phyloP scores from a whole-genome alignment of 2,888 invertebrate genomes.

The Esperia sulphurella region DNA sequence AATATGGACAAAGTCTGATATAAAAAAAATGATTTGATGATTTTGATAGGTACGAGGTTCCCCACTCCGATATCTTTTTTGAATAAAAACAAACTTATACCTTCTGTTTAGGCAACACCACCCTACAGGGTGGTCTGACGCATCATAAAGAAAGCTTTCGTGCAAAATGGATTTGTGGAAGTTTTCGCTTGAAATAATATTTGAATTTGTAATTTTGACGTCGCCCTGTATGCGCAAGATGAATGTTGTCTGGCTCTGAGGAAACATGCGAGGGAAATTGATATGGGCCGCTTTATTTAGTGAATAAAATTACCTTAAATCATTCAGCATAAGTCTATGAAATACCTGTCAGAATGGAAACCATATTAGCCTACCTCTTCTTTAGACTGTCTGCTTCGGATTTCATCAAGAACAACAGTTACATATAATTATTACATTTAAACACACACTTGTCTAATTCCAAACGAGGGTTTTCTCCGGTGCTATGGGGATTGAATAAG shows the following conservation, averaged over 20 bases:
- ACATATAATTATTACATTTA: too few relatives aligned
- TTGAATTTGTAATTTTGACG: slow-evolving; percentile 66
- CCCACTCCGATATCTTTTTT: slow-evolving; percentile 23
- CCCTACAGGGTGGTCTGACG: slow-evolving; percentile 36
- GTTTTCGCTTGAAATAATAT: slow-evolving; percentile 68
- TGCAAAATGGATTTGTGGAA: slow-evolving; percentile 65
- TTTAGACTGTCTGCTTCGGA: too few relatives aligned
- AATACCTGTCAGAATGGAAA: too few relatives aligned
- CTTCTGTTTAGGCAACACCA: slow-evolving; percentile 19
- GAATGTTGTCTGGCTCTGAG: slow-evolving; percentile 51
- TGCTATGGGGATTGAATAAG: too few relatives aligned
- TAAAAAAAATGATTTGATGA: too few relatives aligned
- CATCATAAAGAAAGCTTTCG: slow-evolving; percentile 59
- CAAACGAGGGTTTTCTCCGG: too few relatives aligned
- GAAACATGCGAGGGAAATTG: slow-evolving; percentile 25
- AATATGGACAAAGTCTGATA: too few relatives aligned
- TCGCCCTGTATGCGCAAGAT: slow-evolving; percentile 47
- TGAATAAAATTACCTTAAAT: neutral
- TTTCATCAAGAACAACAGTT: too few relatives aligned
- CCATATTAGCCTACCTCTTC: too few relatives aligned
- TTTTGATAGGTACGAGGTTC: neutral
- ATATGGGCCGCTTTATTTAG: slow-evolving; percentile 6
- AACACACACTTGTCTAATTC: too few relatives aligned
- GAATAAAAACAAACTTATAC: slow-evolving; percentile 24
- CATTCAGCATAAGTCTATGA: neutral